Evolutionary conservation across 2,888 invertebrate genomes (phyloP), one percentile per base, ranked within the genome.

Genomic region (Sphaerophoria taeniata): DNA sequence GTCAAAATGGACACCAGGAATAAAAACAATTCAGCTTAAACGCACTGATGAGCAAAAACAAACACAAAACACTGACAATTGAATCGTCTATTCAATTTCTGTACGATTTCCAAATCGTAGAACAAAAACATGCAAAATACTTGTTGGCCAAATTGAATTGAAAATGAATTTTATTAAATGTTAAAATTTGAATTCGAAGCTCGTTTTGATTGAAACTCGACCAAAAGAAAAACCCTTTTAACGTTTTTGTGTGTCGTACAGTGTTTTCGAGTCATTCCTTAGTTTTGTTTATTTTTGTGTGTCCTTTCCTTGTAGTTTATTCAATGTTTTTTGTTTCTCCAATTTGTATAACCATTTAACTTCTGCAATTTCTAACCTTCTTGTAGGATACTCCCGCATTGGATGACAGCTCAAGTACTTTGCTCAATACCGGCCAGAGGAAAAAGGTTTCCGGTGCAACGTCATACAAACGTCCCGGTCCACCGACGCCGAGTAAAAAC

Each of bases 401-500:
- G 51, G 90, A 90, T 74, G 92, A 92, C 63, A 92, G 92, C 87
- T 89, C 90, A 89, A 90, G 90, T 75, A 91, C 92, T 67, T 89
- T 94, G 47, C 88, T 94, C 1, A 90, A 90, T 63, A 89, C 90
- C 5, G 90, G 90, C 3, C 90, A 92, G 92, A 93, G 88, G 87
- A 94, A 88, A 67, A 91, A 90, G 90, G 90, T 90, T 93, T 94
- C 90, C 93, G 95, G 91, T 92, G 94, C 75, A 90, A 96, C 95
- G 0, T 95, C 96, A 0, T 97, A 97, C 90, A 96, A 96, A 93
- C 95, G 95, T 89, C 97, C 97, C 0, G 97, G 97, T 0, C 97
- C 97, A 58, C 97, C 97, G 33, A 97, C 97, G 0, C 97, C 97
- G 0, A 96, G 96, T 92, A 97, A 96, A 92, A 95, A 96, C 90